Conservation (phyloP, 2,888 invertebrate species). For the Escarpia spicata region DNA sequence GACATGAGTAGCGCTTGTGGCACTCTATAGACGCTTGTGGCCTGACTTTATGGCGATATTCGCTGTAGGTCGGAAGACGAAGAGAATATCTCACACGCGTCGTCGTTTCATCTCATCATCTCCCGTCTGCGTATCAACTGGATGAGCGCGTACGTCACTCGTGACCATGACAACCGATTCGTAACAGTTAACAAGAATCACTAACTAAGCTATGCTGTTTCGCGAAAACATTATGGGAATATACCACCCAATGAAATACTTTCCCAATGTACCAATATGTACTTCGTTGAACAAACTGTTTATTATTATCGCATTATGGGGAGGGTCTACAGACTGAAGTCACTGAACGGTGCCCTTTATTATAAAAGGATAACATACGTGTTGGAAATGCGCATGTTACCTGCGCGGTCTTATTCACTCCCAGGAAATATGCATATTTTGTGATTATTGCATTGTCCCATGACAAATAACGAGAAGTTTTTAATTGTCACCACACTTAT, state of each 20-base stretch:
- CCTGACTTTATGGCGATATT: neutral
- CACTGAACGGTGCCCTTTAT: neutral
- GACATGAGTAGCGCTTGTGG: neutral
- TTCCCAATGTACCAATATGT: neutral
- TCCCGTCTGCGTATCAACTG: neutral
- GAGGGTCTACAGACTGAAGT: neutral
- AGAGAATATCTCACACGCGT: neutral
- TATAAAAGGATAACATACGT: neutral
- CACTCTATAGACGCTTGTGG: neutral
- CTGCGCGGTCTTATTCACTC: neutral
- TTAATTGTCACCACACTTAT: neutral
- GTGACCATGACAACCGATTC: neutral
- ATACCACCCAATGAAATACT: neutral
- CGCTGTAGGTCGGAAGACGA: neutral
- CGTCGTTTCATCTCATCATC: neutral
- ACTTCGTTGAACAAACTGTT: neutral
- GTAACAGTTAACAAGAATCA: neutral
- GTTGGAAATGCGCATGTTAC: neutral
- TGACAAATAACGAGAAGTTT: neutral
- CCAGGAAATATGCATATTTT: neutral
- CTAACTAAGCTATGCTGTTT: neutral
- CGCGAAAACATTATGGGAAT: neutral
- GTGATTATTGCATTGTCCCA: neutral
- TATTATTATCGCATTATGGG: neutral
- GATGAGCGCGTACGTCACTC: neutral